Percentiles rank a stretch among this genome's conserved stretches.
Evolutionary conservation across 1,140 invertebrate species (phyloP).

Genomic region (Drosophila mauritiana): DNA sequence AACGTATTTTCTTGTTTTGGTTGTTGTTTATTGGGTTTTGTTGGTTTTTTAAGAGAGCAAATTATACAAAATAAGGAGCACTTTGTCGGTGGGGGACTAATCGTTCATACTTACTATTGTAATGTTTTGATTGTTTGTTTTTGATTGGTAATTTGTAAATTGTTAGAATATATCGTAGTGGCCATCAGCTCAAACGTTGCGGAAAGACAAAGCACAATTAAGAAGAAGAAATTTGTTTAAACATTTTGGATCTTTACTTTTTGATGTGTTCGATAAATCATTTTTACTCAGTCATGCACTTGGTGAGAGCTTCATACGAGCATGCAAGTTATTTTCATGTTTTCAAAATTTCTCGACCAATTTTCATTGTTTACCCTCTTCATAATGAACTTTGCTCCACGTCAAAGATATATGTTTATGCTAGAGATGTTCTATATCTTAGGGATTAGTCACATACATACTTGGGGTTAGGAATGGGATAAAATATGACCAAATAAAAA

Average conservation of each 20-base stretch:
- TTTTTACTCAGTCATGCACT: conserved; percentile 22
- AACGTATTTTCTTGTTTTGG: conserved; percentile 49
- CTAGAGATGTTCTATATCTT: conserved; percentile 37
- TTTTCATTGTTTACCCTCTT: conserved; percentile 52
- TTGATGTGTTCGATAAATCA: conserved; percentile 8
- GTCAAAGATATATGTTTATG: conserved; percentile 61
- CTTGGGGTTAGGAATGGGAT: conserved; percentile 17
- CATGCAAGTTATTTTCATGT: conserved; percentile 53
- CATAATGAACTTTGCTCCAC: conserved; percentile 74
- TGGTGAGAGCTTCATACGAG: conserved; percentile 36
- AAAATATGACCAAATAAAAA: conserved; percentile 31
- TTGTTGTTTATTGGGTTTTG: conserved; percentile 31
- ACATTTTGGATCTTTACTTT: conserved; percentile 39
- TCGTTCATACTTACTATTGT: conserved; percentile 76
- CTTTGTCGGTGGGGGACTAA: conserved; percentile 39
- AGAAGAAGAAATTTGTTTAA: conserved; percentile 81
- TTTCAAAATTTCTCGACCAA: conserved; percentile 39
- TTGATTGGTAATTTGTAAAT: conserved; percentile 80
- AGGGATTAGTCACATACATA: conserved; percentile 66
- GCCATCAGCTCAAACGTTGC: conserved; percentile 85
- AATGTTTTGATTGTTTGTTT: conserved; percentile 70
- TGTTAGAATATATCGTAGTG: conserved; percentile 83
- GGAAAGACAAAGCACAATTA: conserved; percentile 85
- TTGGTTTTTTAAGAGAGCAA: conserved; percentile 38
- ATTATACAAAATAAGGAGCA: conserved; percentile 50